phyloP scores from a whole-genome alignment of 2,888 invertebrate genomes.

The Drosophila yooni region DNA sequence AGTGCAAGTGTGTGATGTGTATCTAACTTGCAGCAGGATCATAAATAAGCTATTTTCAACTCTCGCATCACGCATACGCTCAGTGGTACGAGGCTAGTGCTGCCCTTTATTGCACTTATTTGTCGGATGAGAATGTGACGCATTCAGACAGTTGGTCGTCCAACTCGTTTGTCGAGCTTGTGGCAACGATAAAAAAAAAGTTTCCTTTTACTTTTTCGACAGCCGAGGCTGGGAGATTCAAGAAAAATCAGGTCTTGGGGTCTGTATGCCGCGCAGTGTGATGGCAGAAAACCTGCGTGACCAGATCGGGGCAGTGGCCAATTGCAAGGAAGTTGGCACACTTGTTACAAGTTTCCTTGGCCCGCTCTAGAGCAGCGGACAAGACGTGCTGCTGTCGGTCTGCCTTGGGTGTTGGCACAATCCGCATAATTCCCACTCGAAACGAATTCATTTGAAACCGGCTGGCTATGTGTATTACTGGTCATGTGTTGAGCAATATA shows the following conservation, averaged over 20 bases:
- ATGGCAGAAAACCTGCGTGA: constrained; percentile 54
- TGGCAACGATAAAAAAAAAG: constrained; percentile 17
- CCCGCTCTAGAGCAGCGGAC: constrained; percentile 27
- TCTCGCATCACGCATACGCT: constrained; percentile 30
- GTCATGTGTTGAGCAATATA: constrained; percentile 50
- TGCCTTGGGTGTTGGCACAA: constrained; percentile 62
- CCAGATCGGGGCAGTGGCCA: constrained; percentile 44
- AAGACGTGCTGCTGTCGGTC: constrained; percentile 20
- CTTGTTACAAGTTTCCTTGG: constrained; percentile 67
- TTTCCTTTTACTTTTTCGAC: constrained; percentile 70
- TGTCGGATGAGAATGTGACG: constrained; percentile 34
- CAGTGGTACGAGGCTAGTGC: background rate
- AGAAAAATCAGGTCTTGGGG: constrained; percentile 68
- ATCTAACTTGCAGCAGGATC: background rate
- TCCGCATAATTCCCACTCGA: constrained; percentile 34
- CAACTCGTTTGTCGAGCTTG: constrained; percentile 35
- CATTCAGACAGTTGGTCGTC: constrained; percentile 12
- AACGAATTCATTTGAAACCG: constrained; percentile 51
- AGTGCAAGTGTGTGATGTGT: background rate
- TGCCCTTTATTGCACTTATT: constrained; percentile 1
- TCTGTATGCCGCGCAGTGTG: constrained; percentile 56
- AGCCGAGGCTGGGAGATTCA: constrained; percentile 10
- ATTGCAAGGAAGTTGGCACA: constrained; percentile 75
- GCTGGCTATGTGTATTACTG: constrained; percentile 28
- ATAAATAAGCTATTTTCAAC: background rate